Conservation (phyloP, 1,140 invertebrate species). For the Acromyrmex echinatior region DNA sequence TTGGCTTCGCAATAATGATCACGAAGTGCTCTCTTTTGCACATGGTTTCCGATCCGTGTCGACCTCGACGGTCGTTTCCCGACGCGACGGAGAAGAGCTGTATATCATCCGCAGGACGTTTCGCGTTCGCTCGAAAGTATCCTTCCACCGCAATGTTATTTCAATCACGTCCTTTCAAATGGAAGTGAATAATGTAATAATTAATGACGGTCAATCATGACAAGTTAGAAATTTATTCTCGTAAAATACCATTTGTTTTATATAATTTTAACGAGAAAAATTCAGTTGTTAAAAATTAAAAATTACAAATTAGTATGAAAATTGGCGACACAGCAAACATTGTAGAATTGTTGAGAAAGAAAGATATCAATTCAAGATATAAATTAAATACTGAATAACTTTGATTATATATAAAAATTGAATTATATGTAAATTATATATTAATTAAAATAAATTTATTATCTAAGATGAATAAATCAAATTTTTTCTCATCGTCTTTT, state of each 20-base stretch:
- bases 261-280: neutral
- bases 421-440: neutral
- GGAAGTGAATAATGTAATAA: constrained; percentile 26
- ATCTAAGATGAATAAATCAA: neutral
- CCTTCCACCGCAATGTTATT: neutral
- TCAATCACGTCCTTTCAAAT: constrained; percentile 14
- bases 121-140: neutral
- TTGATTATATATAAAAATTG: neutral
- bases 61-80: constrained; percentile 38
- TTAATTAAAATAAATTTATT: neutral
- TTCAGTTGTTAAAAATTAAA: neutral
- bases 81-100: constrained; percentile 10
- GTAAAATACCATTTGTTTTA: neutral
- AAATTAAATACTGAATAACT: neutral
- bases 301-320: neutral
- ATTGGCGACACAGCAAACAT: neutral
- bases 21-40: constrained; percentile 54
- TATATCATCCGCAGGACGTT: constrained; percentile 39
- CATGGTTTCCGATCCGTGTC: constrained; percentile 47
- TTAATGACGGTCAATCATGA: neutral
- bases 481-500: neutral
- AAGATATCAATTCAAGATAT: neutral
- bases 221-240: neutral
- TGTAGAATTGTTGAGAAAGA: neutral
- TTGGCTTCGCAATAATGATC: constrained; percentile 31